Percentiles rank a stretch among this genome's conserved stretches.
Conservation (phyloP, 2,113 vertebrate genomes). For the Seriola rivoliana region DNA sequence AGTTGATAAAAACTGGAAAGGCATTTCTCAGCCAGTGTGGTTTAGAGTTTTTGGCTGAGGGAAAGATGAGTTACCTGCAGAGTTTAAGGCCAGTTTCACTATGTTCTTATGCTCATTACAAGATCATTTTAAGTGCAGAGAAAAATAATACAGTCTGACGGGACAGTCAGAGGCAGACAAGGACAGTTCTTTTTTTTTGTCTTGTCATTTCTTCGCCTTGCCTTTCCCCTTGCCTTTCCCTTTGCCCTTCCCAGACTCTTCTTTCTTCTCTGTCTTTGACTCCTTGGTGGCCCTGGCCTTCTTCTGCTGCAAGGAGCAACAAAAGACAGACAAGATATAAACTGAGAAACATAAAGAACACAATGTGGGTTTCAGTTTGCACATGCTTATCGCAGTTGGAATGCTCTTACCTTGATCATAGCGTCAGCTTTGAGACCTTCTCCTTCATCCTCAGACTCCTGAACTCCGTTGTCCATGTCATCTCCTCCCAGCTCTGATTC, state of each 20-base stretch:
- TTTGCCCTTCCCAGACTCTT: constrained; percentile 88
- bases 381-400: too few relatives aligned
- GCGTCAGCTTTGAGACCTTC: constrained; percentile 86
- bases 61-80: constrained; percentile 29
- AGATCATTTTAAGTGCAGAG: constrained; percentile 35
- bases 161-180: neutral
- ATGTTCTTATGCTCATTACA: neutral
- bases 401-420: constrained; percentile 93
- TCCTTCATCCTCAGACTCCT: constrained; percentile 83
- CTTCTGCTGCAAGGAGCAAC: constrained; percentile 85
- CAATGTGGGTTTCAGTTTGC: neutral
- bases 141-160: neutral
- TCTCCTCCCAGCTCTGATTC: constrained; percentile 80
- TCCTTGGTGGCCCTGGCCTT: constrained; percentile 88
- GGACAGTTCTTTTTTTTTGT: neutral
- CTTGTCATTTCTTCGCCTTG: constrained; percentile 82
- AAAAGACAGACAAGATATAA: neutral
- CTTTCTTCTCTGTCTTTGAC: constrained; percentile 86
- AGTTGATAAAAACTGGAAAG: constrained; percentile 11
- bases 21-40: neutral
- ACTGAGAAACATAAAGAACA: neutral
- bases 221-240: constrained; percentile 84
- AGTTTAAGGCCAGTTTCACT: constrained; percentile 7
- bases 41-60: neutral
- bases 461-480: constrained; percentile 69